These are phyloP conservation scores for Lamprologus tigripictilis DNA, from an alignment of 2,113 vertebrate genomes.

Conservation along the genomic window DNA sequence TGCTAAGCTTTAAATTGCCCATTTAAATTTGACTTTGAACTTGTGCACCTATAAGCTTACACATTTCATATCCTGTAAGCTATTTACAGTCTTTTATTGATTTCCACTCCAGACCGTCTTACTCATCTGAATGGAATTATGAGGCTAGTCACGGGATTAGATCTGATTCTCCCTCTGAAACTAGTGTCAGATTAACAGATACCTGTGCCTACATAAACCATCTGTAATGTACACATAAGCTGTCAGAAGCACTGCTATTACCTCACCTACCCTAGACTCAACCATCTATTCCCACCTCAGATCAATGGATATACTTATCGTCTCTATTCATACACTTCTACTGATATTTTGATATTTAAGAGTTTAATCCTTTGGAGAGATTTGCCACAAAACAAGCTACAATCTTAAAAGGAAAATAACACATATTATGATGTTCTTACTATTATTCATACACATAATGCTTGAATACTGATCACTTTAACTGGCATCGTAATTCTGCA, in stretches of 20 bases:
- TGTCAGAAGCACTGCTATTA: slow-evolving; percentile 34
- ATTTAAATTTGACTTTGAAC: neutral
- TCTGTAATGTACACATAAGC: slow-evolving; percentile 71
- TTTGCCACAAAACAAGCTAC: neutral
- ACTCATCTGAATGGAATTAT: slow-evolving; percentile 56
- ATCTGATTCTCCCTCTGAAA: slow-evolving; percentile 64
- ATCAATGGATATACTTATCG: neutral
- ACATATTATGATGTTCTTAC: neutral
- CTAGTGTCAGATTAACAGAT: slow-evolving; percentile 75
- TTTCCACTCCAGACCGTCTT: slow-evolving; percentile 28
- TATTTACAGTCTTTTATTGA: slow-evolving; percentile 38
- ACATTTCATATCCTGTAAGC: slow-evolving; percentile 21
- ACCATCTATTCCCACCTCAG: neutral
- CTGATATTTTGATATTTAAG: neutral
- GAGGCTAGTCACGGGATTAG: slow-evolving; percentile 72
- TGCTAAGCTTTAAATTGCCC: slow-evolving; percentile 22
- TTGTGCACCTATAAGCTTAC: neutral
- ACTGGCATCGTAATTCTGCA: neutral
- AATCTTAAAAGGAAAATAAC: neutral
- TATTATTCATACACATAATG: neutral
- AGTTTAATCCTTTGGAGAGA: neutral
- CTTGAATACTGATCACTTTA: neutral
- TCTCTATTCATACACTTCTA: neutral
- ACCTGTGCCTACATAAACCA: slow-evolving; percentile 58
- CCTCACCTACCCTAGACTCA: slow-evolving; percentile 11